Base-by-base conservation (phyloP, 2,113 vertebrate genomes). In the Triplophysa tibetana region DNA sequence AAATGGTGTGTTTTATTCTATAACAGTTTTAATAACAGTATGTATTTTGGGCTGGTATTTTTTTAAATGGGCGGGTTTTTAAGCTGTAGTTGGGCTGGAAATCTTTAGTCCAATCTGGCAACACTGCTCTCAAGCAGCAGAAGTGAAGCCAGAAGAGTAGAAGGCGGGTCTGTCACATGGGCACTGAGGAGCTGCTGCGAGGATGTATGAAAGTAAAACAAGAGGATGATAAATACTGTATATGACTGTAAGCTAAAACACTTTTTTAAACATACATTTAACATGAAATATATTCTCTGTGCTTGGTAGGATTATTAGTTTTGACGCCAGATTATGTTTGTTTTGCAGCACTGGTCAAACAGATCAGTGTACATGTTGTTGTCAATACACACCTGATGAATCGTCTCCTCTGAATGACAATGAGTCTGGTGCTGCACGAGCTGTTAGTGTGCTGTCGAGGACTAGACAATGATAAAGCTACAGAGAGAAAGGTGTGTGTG, bases 401-500 rank as follows among this genome's bases (percentile, higher is more conserved):
- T 33, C 43, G 52, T n/a, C 33, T 2, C 21, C 21, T 64, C 61
- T 67, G 58, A 69, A 43, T 87, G 86, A 94, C 82, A 70, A 99
- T 99, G 98, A 99, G 92, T 88, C 89, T 98, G 73, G 91, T 54
- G 26, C 91, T 99, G 61, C 92, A 96, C 0, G 92, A 98, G 63
- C 92, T 99, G 17, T 89, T 97, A 56, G 63, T 92, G 80, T 99
- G 97, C 90, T 99, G 98, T 89, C 95, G 91, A 24, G 95, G 95
- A 3, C 91, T 99, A 77, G 96, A 95, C 75, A 94, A 92, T 92
- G 96, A 99, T 75, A 98, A 93, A 87, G 93, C 93, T 75, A 94
- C 91, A 38, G 97, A 98, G 83, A 93, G 98, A 88, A 96, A 94
- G 95, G 98, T 99, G 87, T 83, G 11, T 58, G 0, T 61, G 72